Base-by-base conservation (phyloP, 1,140 invertebrate genomes). In the Camponotus floridanus region DNA sequence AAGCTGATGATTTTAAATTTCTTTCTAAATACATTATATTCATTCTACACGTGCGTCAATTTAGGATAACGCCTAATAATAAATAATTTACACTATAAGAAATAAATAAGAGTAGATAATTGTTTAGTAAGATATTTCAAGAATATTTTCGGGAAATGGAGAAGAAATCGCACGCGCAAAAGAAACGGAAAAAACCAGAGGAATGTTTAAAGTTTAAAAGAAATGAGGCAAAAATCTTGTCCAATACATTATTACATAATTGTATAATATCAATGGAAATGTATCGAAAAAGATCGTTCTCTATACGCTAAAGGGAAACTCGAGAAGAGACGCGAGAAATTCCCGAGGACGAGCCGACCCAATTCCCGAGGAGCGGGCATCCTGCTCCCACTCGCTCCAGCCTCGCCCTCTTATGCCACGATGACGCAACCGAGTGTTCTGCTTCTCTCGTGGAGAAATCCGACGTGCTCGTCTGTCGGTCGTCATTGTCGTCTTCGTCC, bases 311-410 rank as follows among this genome's bases (percentile, higher is more conserved):
- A 61, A 31, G 11, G 62, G 70, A 61, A 61, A 74, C 2, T 31
- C 36, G 55, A 18, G 74, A 65, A 70, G 48, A 74, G 45, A 13
- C 33, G 13, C 26, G 64, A 51, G 45, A 65, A 59, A 86, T 79
- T 85, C 83, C 74, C 15, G 73, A 55, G 74, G 73, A 85, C 62
- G 73, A 80, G 59, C 26, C 91, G 90, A 91, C 91, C 91, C 68
- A 91, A 89, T 91, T 91, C 83, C 74, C 86, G 91, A 87, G 85
- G 89, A 90, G 61, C 86, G 86, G 86, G 86, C 85, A 84, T 87
- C 62, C 74, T 74, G 78, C 59, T 78, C 59, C 57, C 39, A 33
- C 71, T 51, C 48, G 48, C 15, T 51, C 48, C 48, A 33, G 55
- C 26, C 59, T 74, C 79, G 51, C 68, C 70, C 68, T 74, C 79